Evolutionary conservation across 2,888 invertebrate genomes (phyloP), one percentile per base, ranked within the genome.

Genomic region (Euplagia quadripunctaria): DNA sequence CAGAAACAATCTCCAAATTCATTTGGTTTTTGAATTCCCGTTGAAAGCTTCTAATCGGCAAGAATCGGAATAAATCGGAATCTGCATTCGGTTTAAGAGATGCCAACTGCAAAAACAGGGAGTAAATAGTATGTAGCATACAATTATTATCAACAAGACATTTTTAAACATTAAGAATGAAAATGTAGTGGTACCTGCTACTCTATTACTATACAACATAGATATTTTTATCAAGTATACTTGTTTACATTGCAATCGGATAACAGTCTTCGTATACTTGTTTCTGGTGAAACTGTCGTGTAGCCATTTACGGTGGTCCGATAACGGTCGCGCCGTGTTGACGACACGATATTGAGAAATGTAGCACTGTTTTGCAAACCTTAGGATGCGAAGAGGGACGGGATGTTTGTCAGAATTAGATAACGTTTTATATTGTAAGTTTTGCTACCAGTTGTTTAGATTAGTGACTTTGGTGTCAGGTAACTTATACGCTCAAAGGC

Each of bases 271-370:
- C 80, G 72, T 87, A 88, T 83, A 90, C 88, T 78, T 82, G 82
- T 85, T 90, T 89, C 87, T 86, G 84, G 86, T 87, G 88, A 90
- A 90, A 89, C 88, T 79, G 85, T 81, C 70, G 55, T 68, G 41
- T 72, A 64, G 65, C 86, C 81, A 76, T 85, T 81, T 85, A 81
- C 69, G 83, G 85, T 77, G 79, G 74, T 72, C 77, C 80, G 84
- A 84, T 88, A 86, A 87, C 87, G 86, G 86, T 78, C 67, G 68
- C 79, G 67, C 79, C 78, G 66, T 42, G 73, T 77, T 78, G 82
- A 75, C 75, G 14, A 71, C 74, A 69, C 71, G 75, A 58, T 79
- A 78, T 82, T 82, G 77, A 80, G 78, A 82, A 78, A 80, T 76
- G 80, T 78, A 68, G 49, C 77, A 79, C 78, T 72, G 46, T 75